Evolutionary conservation across 2,888 invertebrate species (phyloP).

Genomic region (Sarcophaga variegata): DNA sequence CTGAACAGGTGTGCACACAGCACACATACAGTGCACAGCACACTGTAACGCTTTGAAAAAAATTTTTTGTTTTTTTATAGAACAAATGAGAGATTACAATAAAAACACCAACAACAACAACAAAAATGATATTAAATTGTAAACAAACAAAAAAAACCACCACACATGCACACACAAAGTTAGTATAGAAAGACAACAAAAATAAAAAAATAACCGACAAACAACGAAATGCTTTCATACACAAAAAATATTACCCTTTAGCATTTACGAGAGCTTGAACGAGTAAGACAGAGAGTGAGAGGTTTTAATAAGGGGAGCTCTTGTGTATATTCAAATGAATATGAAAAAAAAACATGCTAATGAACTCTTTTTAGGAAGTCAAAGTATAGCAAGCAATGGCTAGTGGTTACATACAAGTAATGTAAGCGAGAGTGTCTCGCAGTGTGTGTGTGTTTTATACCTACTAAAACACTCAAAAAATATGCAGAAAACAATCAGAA

Average conservation of each 20-base stretch:
- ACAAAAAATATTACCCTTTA: background rate
- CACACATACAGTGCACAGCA: background rate
- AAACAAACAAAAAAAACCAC: slow-evolving; percentile 12
- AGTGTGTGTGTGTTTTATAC: slow-evolving; percentile 1
- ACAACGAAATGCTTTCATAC: slow-evolving; percentile 38
- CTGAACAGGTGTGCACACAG: slow-evolving; percentile 34
- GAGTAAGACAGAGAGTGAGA: background rate
- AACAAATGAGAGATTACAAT: slow-evolving; percentile 38
- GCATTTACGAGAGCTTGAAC: too few relatives aligned
- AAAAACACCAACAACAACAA: background rate
- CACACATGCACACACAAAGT: too few relatives aligned
- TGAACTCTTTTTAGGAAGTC: slow-evolving; percentile 51
- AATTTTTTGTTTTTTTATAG: slow-evolving; percentile 8
- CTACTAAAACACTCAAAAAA: background rate
- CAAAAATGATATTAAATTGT: slow-evolving; percentile 9
- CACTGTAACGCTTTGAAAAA: background rate
- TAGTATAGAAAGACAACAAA: background rate
- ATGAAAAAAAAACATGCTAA: slow-evolving; percentile 29
- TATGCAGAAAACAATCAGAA: slow-evolving; percentile 2
- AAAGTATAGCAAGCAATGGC: slow-evolving; percentile 30
- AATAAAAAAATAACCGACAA: slow-evolving; percentile 29
- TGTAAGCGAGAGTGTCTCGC: background rate
- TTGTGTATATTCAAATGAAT: background rate
- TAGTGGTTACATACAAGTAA: background rate
- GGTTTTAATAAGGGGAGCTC: background rate